Base-by-base conservation (phyloP, 1,140 invertebrate genomes). In the Papilio machaon region DNA sequence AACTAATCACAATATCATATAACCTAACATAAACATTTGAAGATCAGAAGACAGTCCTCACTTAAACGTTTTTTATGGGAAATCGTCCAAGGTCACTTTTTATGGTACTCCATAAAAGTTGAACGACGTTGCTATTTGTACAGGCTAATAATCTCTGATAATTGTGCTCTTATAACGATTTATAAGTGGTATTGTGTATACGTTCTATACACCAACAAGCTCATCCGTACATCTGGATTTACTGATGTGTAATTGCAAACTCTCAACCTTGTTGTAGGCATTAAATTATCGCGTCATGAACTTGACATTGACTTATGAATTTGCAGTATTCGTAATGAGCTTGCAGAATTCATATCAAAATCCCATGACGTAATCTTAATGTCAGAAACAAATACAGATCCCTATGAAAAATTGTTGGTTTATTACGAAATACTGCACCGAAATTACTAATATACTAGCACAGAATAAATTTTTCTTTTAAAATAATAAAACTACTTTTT, bases 261-360 rank as follows among this genome's bases (percentile, higher is more conserved):
- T 47, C 46, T 47, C 74, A 23, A 35, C 74, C 74, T 49, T 76
- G 47, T 23, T 76, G 23, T 15, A 46, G 11, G 74, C 13, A 76
- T 76, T 23, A 35, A 76, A 49, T 76, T n/a, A 9, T 4, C 74
- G 74, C 43, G 47, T 76, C 74, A 76, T 52, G 74, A 19, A 47
- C 8, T n/a, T 75, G 73, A 54, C 74, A 47, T 76, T 54, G 74
- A 76, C 19, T 76, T 76, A 76, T 76, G 47, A 76, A 76, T 35
- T 76, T 70, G 64, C 30, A 70, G 30, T 70, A 70, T 70, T 54
- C 52, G 15, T 70, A 70, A 6, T 64, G 60, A 64, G 15, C 17
- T 64, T 64, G 60, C 60, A 30, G 60, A 64, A 35, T 70, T 70
- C 23, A 35, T 70, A 70, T 70, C 35, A 70, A 70, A 70, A 70